Conservation (phyloP, 2,888 invertebrate species). For the Pollenia labialis region DNA sequence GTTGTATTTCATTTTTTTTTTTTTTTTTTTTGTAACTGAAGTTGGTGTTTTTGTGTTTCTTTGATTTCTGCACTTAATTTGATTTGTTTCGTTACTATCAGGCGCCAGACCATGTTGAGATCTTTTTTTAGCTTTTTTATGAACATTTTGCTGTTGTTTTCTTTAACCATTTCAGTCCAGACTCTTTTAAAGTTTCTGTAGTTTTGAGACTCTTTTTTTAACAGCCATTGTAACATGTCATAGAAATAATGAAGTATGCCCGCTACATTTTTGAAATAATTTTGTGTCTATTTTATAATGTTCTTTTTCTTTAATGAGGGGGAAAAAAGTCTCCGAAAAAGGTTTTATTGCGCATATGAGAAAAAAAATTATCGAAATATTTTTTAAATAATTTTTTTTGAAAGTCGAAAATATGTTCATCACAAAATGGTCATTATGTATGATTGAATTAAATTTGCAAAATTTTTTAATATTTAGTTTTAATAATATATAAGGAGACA, state of each 20-base stretch:
- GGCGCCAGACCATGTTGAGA: constrained; percentile 78
- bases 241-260: constrained; percentile 58
- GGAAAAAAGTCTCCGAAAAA: constrained; percentile 15
- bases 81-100: constrained; percentile 79
- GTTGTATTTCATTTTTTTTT: constrained; percentile 44
- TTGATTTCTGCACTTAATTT: constrained; percentile 75
- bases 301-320: background rate
- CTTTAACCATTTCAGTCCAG: constrained; percentile 30
- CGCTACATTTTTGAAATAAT: constrained; percentile 60
- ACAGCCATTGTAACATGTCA: constrained; percentile 51
- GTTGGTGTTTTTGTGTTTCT: constrained; percentile 28
- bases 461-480: no score
- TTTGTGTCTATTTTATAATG: constrained; percentile 24
- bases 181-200: constrained; percentile 20
- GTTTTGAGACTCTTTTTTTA: constrained; percentile 15
- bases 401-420: constrained; percentile 2
- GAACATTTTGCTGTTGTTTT: constrained; percentile 28
- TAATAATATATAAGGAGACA: no score
- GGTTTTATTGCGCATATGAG: background rate
- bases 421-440: background rate
- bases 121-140: constrained; percentile 22
- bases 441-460: no score
- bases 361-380: background rate
- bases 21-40: constrained; percentile 11
- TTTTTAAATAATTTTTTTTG: background rate